Percentiles rank a stretch among this genome's conserved stretches.
These are phyloP conservation scores for Oligia latruncula DNA, from an alignment of 2,888 invertebrate genomes.

Conservation along the genomic window DNA sequence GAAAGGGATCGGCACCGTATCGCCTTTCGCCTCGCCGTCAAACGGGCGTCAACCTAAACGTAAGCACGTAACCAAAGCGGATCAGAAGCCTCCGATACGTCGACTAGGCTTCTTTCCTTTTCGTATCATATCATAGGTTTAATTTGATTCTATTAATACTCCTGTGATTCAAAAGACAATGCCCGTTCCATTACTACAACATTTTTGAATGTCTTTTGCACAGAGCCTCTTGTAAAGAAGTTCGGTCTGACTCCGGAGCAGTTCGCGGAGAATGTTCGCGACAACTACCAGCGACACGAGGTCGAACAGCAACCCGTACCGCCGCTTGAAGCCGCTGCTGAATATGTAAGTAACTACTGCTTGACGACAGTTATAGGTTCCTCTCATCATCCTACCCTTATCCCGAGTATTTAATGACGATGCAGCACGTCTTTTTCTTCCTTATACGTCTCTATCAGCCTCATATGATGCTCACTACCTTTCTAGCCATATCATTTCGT, in stretches of 20 bases:
- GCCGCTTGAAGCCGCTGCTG: slow-evolving; percentile 95
- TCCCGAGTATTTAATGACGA: neutral
- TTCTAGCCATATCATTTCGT: neutral
- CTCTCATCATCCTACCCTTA: neutral
- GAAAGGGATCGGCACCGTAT: too few relatives aligned
- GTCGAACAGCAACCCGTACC: slow-evolving; percentile 97
- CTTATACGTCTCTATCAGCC: neutral
- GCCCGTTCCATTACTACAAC: neutral
- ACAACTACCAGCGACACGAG: slow-evolving; percentile 98
- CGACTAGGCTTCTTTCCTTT: too few relatives aligned
- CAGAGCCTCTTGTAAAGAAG: slow-evolving; percentile 95
- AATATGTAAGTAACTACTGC: slow-evolving; percentile 90
- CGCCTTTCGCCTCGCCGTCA: too few relatives aligned
- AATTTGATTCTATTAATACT: too few relatives aligned
- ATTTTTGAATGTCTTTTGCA: neutral
- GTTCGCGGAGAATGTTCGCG: slow-evolving; percentile 98
- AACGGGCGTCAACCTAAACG: too few relatives aligned
- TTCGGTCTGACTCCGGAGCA: slow-evolving; percentile 98
- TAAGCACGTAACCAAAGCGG: too few relatives aligned
- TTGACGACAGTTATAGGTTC: neutral
- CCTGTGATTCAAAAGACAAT: too few relatives aligned
- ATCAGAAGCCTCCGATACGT: too few relatives aligned
- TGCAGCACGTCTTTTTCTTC: neutral
- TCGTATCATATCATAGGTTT: too few relatives aligned
- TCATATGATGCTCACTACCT: neutral